These are phyloP conservation scores for Helicoverpa zea DNA, from an alignment of 1,140 invertebrate genomes.

Conservation along the genomic window DNA sequence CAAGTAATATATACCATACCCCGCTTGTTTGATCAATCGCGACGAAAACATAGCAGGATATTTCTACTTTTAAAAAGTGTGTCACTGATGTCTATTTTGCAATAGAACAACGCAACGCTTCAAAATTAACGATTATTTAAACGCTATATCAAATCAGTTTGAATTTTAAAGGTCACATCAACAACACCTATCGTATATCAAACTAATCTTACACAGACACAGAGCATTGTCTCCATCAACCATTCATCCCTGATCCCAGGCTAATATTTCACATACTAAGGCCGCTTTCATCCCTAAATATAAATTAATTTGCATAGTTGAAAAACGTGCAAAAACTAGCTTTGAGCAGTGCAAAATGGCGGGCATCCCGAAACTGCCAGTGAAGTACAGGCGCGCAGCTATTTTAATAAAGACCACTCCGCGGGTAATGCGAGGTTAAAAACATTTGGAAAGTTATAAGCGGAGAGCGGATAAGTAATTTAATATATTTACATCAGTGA, in stretches of 20 bases:
- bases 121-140: too few species aligned
- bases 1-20: too few species aligned
- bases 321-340: neutral
- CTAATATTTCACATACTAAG: neutral
- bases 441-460: neutral
- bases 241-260: neutral
- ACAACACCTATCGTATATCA: too few species aligned
- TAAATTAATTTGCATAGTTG: constrained; percentile 2
- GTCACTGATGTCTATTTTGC: too few species aligned
- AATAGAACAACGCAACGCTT: too few species aligned
- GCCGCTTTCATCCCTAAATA: neutral
- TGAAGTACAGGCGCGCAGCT: neutral
- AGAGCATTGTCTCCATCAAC: too few species aligned
- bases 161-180: too few species aligned
- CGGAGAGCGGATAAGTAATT: neutral
- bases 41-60: too few species aligned
- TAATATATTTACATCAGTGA: neutral
- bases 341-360: constrained; percentile 26
- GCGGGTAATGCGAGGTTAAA: constrained; percentile 45
- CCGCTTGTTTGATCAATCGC: too few species aligned
- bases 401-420: constrained; percentile 50
- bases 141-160: too few species aligned
- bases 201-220: too few species aligned
- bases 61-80: too few species aligned
- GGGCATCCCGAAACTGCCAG: constrained; percentile 16